These are phyloP conservation scores for Stenchaetothrips biformis DNA, from an alignment of 2,888 invertebrate genomes.

Conservation along the genomic window DNA sequence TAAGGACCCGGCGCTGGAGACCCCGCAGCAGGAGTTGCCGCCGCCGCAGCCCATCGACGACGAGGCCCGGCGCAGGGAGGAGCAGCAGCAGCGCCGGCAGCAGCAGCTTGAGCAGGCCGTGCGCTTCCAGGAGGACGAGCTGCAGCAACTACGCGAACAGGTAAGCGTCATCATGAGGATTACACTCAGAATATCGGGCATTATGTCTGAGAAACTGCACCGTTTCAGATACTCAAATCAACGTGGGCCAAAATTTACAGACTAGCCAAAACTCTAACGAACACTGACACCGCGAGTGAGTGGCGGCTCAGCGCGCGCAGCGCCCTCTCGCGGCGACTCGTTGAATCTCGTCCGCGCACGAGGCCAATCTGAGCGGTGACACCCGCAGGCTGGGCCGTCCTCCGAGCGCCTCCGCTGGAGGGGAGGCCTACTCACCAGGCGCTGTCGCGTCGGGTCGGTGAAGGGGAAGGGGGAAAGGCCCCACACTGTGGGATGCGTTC, in stretches of 20 bases:
- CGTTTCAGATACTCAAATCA: too few species aligned
- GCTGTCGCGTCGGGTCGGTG: not conserved
- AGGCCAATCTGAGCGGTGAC: too few species aligned
- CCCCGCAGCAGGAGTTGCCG: not conserved
- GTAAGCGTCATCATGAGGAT: too few species aligned
- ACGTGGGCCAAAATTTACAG: too few species aligned
- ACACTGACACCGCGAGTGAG: too few species aligned
- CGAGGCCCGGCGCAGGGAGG: not conserved
- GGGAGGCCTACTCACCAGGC: not conserved
- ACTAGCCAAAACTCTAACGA: too few species aligned
- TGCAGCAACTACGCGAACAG: not conserved
- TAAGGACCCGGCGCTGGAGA: not conserved
- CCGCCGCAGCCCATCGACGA: conserved; percentile 3
- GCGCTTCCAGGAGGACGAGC: conserved; percentile 22
- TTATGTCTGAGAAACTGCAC: too few species aligned
- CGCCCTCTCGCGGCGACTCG: not conserved
- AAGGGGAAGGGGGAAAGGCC: not conserved
- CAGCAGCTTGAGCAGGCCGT: conserved; percentile 18
- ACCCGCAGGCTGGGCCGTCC: not conserved
- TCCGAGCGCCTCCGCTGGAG: not conserved
- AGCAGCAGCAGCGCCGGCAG: conserved; percentile 8
- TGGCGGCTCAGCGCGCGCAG: too few species aligned
- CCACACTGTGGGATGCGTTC: not conserved
- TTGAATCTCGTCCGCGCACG: too few species aligned
- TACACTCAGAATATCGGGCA: too few species aligned